These are phyloP conservation scores for Calcarius lapponicus DNA, from an alignment of 2,797 vertebrate genomes.

Conservation along the genomic window DNA sequence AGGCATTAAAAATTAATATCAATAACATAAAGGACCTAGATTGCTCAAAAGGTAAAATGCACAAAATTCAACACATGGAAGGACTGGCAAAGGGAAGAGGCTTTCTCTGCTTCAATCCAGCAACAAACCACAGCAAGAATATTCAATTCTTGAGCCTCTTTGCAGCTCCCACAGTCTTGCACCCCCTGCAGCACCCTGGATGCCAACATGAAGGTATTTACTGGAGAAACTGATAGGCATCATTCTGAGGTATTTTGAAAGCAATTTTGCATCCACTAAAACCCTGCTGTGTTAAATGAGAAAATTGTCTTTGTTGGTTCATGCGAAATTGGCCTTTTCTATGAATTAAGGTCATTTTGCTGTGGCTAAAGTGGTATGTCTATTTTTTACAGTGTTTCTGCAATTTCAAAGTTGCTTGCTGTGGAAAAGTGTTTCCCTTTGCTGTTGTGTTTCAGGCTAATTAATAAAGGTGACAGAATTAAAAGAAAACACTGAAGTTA, in stretches of 20 bases:
- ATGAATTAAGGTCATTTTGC: not conserved
- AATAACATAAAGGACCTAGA: not conserved
- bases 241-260: constrained; percentile 6
- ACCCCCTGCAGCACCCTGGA: not conserved
- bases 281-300: not conserved
- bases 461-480: not conserved
- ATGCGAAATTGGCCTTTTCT: not conserved
- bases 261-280: not conserved
- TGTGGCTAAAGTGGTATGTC: not conserved
- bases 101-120: constrained; percentile 29
- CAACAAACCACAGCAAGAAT: constrained; percentile 26
- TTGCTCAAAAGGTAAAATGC: not conserved
- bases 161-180: not conserved
- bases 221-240: not conserved
- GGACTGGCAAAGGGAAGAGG: constrained; percentile 13
- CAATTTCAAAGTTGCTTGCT: not conserved
- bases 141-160: constrained; percentile 54
- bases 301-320: not conserved
- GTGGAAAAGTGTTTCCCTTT: not conserved
- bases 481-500: not conserved
- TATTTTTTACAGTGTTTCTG: not conserved
- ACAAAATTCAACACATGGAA: constrained; percentile 8
- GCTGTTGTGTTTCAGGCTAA: not conserved
- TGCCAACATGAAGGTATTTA: not conserved
- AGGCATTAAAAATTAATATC: not conserved